Evolutionary conservation across 2,888 invertebrate species (phyloP), one percentile per base, ranked within the genome.

Genomic region (Apotomis turbidana): DNA sequence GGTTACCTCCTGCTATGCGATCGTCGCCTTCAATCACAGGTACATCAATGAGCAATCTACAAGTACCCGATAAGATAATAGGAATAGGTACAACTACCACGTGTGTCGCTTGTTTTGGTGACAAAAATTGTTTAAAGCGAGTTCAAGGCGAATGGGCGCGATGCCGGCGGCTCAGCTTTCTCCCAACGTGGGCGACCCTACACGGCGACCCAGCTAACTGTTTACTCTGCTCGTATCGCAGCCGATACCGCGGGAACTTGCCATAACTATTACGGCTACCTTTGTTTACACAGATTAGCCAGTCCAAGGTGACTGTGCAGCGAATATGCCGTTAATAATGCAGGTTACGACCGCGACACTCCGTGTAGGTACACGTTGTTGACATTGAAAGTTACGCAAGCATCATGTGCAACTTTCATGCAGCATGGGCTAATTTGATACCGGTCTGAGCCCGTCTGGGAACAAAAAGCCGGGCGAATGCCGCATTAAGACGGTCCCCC

Each of bases 371-470:
- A 62, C 78, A 79, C 81, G 78, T 80, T 87, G 88, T 89, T 91
- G 92, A 92, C 92, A 92, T 93, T 93, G 91, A 90, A 91, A 89
- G 89, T 92, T 92, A 91, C 89, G 90, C 90, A 91, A 92, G 90
- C 82, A 77, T 79, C 75, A 74, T 76, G 75, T 83, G 81, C 82
- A 85, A 84, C 81, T 85, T 80, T 81, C 76, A 75, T 77, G 74
- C 76, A 80, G 77, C 76, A 74, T 79, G 78, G 79, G 74, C 74
- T 76, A 70, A 74, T 74, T 76, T 77, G 78, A 81, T 79, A 81
- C 79, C 78, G 77, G 81, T 79, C 79, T 76, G 75, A 69, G 74
- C 79, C 81, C 79, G 78, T 75, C 80, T 80, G 79, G 81, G 79
- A 80, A 91, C 89, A 90, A 90, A 91, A 91, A 90, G 88, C 89